phyloP scores from a whole-genome alignment of 2,888 invertebrate species.

The Parapristionchus giblindavisi region DNA sequence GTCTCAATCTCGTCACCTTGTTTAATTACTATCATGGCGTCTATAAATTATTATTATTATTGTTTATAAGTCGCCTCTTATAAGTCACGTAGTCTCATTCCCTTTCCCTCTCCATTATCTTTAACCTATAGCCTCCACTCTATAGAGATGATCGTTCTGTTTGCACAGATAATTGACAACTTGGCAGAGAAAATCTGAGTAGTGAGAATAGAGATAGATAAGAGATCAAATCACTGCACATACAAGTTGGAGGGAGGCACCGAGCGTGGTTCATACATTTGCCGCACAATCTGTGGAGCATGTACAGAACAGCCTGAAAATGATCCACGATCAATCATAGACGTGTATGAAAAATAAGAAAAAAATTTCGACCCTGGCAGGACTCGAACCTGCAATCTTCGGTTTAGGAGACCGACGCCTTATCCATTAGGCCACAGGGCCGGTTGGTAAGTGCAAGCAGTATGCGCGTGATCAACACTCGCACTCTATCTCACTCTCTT shows the following conservation, averaged over 20 bases:
- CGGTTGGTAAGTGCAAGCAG: background rate
- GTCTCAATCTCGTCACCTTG: too few relatives aligned
- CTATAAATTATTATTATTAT: too few relatives aligned
- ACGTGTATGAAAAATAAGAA: background rate
- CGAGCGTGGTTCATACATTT: constrained; percentile 30
- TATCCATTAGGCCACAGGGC: constrained; percentile 65
- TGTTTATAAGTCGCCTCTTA: too few relatives aligned
- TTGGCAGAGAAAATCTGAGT: background rate
- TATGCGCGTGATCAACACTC: too few relatives aligned
- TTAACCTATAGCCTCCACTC: background rate
- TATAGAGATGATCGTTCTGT: too few relatives aligned
- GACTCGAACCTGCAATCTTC: constrained; percentile 65
- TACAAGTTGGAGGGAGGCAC: constrained; percentile 18
- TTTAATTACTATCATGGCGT: too few relatives aligned
- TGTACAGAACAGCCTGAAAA: constrained; percentile 28
- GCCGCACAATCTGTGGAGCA: constrained; percentile 24
- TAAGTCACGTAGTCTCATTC: background rate
- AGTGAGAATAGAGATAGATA: background rate
- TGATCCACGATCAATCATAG: background rate
- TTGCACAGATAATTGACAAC: too few relatives aligned
- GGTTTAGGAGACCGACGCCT: constrained; percentile 68
- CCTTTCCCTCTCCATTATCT: background rate
- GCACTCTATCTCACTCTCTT: too few relatives aligned
- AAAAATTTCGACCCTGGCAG: constrained; percentile 50
- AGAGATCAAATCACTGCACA: background rate